Evolutionary conservation across 2,797 vertebrate genomes (phyloP), one percentile per base, ranked within the genome.

Genomic region (Dallia pectoralis): DNA sequence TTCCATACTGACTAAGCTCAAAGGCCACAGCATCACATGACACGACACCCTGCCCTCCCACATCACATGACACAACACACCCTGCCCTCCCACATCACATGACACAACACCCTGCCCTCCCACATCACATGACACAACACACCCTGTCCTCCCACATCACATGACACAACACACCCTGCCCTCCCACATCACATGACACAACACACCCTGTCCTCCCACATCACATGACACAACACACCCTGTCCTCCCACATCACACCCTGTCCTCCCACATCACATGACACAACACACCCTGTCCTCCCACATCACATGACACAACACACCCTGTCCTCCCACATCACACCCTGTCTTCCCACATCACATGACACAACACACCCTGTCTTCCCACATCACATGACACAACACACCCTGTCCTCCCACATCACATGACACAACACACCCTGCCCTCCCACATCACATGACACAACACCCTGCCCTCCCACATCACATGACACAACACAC

Each of bases 221-320:
- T 51, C 71, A 72, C 70, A 65, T 44, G 14, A 18, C 29, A 30
- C 15, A 29, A 33, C 30, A 27, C 62, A 49, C 36, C 27, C 2
- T 44, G 25, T 36, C 19, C 36, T 16, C 44, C n/a, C 67, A 27
- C 67, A 32, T 51, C 71, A 72, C 70, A 65, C n/a, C n/a, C n/a
- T n/a, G n/a, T n/a, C n/a, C n/a, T n/a, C n/a, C n/a, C n/a, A n/a
- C n/a, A n/a, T n/a, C n/a, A n/a, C n/a, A n/a, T 18, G 14, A 18
- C 29, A 30, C 15, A 29, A 33, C 30, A 27, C 62, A 49, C 36
- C 27, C 2, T 44, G 25, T 36, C 19, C 36, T 16, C 44, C n/a
- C 67, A 27, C 67, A 32, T 51, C 71, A 72, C 70, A 65, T 44
- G 14, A 18, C 29, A 30, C 15, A 29, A 33, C 30, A 27, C 62